phyloP scores from a whole-genome alignment of 37 sponge, comb jelly and placozoan species.

The Ephydatia muelleri region DNA sequence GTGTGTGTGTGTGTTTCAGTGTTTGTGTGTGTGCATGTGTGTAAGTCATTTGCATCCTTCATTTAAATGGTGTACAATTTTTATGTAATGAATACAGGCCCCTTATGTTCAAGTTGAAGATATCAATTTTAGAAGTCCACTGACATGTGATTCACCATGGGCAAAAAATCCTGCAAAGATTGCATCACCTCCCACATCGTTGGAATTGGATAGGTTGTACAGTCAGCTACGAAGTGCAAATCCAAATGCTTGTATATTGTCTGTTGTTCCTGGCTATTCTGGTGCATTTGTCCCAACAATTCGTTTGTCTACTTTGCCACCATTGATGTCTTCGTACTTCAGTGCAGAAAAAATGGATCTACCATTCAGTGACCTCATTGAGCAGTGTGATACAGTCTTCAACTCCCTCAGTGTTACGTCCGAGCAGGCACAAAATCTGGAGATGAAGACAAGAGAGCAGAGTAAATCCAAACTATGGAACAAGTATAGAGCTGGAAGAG shows the following conservation, averaged over 20 bases:
- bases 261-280: slow-evolving; percentile 2
- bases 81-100: slow-evolving; percentile 4
- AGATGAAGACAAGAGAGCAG: slow-evolving; percentile 13
- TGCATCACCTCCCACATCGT: too few species aligned
- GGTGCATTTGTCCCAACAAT: background rate
- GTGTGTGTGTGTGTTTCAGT: too few species aligned
- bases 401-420: background rate
- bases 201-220: background rate
- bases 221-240: background rate
- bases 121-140: too few species aligned
- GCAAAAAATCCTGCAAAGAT: too few species aligned
- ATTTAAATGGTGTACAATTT: background rate
- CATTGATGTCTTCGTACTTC: background rate
- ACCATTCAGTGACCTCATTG: background rate
- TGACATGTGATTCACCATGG: too few species aligned
- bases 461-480: slow-evolving; percentile 6
- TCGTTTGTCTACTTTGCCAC: slow-evolving; percentile 8
- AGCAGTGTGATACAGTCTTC: slow-evolving; percentile 7
- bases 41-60: too few species aligned
- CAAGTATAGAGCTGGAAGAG: slow-evolving; percentile 4
- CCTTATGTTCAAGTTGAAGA: background rate
- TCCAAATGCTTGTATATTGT: slow-evolving; percentile 7
- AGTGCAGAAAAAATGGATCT: slow-evolving; percentile 2
- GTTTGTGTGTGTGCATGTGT: too few species aligned
- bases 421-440: background rate